Evolutionary conservation across 2,888 invertebrate species (phyloP).

Genomic region (Agonopterix arenella): DNA sequence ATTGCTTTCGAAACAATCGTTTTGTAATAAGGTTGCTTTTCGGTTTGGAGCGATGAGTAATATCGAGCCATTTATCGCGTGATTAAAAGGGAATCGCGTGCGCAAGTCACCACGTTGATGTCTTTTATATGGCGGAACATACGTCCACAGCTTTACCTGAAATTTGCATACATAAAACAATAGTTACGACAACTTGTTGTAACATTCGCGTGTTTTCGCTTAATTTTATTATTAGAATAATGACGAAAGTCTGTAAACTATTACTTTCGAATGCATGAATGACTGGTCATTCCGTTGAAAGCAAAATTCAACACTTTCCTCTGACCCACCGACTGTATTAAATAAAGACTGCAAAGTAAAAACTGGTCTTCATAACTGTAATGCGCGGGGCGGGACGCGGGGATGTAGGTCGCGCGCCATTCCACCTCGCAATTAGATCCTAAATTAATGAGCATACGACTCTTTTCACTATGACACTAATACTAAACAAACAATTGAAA

Average conservation of each 20-base stretch:
- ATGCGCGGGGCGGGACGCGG: conserved; percentile 30
- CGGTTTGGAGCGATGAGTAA: no score
- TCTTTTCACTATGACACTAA: neutral
- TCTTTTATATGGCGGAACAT: conserved; percentile 20
- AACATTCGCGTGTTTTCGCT: neutral
- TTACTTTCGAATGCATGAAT: conserved; percentile 63
- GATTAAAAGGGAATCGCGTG: neutral
- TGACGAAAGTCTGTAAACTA: conserved; percentile 41
- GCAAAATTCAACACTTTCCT: conserved; percentile 74
- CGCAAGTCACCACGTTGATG: conserved; percentile 18
- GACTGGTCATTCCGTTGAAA: conserved; percentile 57
- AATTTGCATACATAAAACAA: conserved; percentile 5
- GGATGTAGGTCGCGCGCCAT: conserved; percentile 49
- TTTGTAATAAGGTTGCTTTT: no score
- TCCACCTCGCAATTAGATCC: conserved; percentile 11
- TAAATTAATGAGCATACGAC: conserved; percentile 4
- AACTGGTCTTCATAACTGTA: conserved; percentile 69
- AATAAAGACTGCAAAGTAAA: conserved; percentile 46
- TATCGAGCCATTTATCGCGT: no score
- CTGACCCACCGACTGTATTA: conserved; percentile 45
- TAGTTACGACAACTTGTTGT: neutral
- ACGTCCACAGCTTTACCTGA: conserved; percentile 4
- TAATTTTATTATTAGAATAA: conserved; percentile 8
- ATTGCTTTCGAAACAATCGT: no score
- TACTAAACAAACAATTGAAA: neutral